Evolutionary conservation across 37 sponge, comb jelly and placozoan genomes (phyloP), one percentile per base, ranked within the genome.

Genomic region (Geodia barretti): DNA sequence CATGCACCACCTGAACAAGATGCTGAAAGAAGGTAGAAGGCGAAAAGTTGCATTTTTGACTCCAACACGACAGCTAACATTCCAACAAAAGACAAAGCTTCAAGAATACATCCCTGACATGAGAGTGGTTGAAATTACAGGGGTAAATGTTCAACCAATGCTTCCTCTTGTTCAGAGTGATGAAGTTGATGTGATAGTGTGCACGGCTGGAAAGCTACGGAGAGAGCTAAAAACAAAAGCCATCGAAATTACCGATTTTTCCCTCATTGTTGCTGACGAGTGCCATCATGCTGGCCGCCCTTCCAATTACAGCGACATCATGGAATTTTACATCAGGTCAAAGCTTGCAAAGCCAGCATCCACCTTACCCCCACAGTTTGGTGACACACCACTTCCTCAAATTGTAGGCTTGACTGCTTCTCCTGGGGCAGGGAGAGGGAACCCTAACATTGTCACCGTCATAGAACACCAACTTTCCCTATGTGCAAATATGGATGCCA

Each of bases 381-480:
- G 26, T 1, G 42, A 33, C 34, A 72, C 21, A 0, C 4, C 2
- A n/a, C 64, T 75, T 31, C 87, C 88, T 26, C 92, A 83, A 70
- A 72, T 91, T 1, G 40, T 91, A 23, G 92, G 92, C 4, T 62
- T 91, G 61, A 91, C 92, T 54, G 92, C 92, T 39, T 86, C 92
- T 33, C 92, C 92, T 42, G 92, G 92, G 47, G 92, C 92, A 33
- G 92, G 92, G 21, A n/a, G n/a, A n/a, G 72, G 80, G 0, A 82
- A 64, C 36, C 75, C 67, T 29, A 21, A 41, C 14, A 64, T 69
- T 41, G 38, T 37, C 20, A 78, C 41, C 30, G 70, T 79, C 8
- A 62, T 74, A 17, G 79, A 86, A n/a, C 87, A 87, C 31, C 68
- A 82, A 20, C 24, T 86, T 42, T 61, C 23, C 25, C 71, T 91